Base-by-base conservation (phyloP, 2,888 invertebrate genomes). In the Bugula neritina region DNA sequence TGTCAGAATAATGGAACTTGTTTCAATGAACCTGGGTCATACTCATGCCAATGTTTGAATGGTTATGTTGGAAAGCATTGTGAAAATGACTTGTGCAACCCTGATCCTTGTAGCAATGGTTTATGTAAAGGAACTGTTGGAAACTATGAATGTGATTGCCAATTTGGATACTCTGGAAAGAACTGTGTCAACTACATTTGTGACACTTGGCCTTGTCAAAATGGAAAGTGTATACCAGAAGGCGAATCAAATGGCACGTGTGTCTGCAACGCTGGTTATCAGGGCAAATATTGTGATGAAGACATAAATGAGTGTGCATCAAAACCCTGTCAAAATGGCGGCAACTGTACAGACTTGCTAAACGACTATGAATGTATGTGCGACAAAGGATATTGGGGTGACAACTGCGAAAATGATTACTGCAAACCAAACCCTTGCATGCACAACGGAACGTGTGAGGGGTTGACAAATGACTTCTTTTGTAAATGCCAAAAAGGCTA, bases 351-450 rank as follows among this genome's bases (percentile, higher is more conserved):
- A 57, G 25, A 57, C n/a, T 25, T 57, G n/a, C 5, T 57, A 23
- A 25, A 25, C 23, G n/a, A 3, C 25, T n/a, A 57, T 57, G 23
- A 57, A 25, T 57, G 57, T 23, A 5, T n/a, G 25, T 57, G 57
- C n/a, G 10, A 10, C 5, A 25, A 5, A 5, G 57, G 57, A 57
- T 57, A 13, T 25, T 57, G 25, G n/a, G 57, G 57, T 23, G n/a
- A 57, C 5, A 25, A 57, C 25, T 57, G 57, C n/a, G 57, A 57
- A 57, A 23, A 57, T n/a, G 57, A 57, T 57, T 57, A 57, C n/a
- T 57, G 57, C 25, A 25, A 57, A 23, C 57, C 57, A 3, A 57
- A 57, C n/a, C 57, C 57, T 5, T 57, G 57, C 25, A 25, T 5
- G 5, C n/a, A 57, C 25, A 23, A 57, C n/a, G 57, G 57, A 23